These are phyloP conservation scores for Chymomyza costata DNA, from an alignment of 1,140 invertebrate species.

Conservation along the genomic window DNA sequence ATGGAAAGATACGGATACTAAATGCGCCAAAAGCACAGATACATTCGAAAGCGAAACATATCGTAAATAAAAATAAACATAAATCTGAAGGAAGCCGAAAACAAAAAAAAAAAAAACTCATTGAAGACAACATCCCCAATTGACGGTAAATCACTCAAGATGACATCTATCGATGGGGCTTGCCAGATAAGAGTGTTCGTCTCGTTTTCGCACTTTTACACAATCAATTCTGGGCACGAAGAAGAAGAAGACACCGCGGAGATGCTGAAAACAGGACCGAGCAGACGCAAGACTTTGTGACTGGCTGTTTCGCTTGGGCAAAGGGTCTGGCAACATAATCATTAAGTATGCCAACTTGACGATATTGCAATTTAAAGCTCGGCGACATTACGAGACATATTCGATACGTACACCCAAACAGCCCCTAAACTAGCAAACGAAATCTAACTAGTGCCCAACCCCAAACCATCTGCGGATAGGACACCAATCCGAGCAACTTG, in stretches of 20 bases:
- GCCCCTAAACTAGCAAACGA: conserved; percentile 48
- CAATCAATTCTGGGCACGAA: conserved; percentile 42
- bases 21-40: conserved; percentile 34
- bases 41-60: conserved; percentile 42
- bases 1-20: conserved; percentile 20
- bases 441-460: conserved; percentile 33
- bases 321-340: conserved; percentile 46
- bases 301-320: conserved; percentile 5
- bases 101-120: conserved; percentile 40
- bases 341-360: conserved; percentile 63
- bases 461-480: conserved; percentile 10
- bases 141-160: conserved; percentile 74
- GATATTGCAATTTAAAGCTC: conserved; percentile 65
- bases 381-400: conserved; percentile 23
- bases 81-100: conserved; percentile 41
- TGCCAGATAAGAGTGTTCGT: conserved; percentile 62
- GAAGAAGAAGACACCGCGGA: conserved; percentile 24
- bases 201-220: conserved; percentile 69
- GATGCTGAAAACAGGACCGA: conserved; percentile 16
- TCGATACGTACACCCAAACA: conserved; percentile 39
- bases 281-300: neutral
- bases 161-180: conserved; percentile 69
- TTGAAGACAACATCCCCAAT: conserved; percentile 72
- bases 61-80: conserved; percentile 67
- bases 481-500: conserved; percentile 9